Evolutionary conservation across 2,888 invertebrate genomes (phyloP), one percentile per base, ranked within the genome.

Genomic region (Liodrosophila aerea): DNA sequence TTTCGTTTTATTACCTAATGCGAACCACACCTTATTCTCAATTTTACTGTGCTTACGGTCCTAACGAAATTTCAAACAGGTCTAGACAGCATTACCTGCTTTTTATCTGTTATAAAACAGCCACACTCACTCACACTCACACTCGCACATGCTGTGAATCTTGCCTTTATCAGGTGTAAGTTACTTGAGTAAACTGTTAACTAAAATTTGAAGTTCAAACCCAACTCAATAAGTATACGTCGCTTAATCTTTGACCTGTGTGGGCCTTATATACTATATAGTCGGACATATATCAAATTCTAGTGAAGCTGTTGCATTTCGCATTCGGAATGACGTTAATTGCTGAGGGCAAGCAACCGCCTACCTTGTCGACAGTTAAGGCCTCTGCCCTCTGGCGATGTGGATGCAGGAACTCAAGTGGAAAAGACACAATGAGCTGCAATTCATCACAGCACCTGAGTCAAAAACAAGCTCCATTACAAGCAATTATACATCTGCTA

Each of bases 251-350:
- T 70, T 53, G 43, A 64, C 52, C 71, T 27, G 34, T 13, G 5
- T 31, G 30, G 12, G 22, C 3, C 22, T n/a, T n/a, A n/a, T n/a
- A n/a, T n/a, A n/a, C n/a, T n/a, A n/a, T n/a, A n/a, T n/a, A n/a
- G n/a, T n/a, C n/a, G n/a, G n/a, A n/a, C n/a, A n/a, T n/a, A n/a
- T n/a, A n/a, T n/a, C n/a, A n/a, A n/a, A n/a, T n/a, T n/a, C n/a
- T n/a, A n/a, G n/a, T n/a, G n/a, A n/a, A n/a, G 22, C 22, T 4
- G 22, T 22, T 22, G 22, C 22, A 22, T 22, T 5, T 43, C 46
- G 34, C 50, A 50, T 15, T 65, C 30, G 30, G 51, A 56, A 52
- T 62, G 34, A 56, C 61, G 54, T 41, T 62, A 66, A 57, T 66
- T 61, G 46, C 8, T 39, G 34, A 22, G 34, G 11, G 27, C 9